phyloP scores from a whole-genome alignment of 2,888 invertebrate species.

The Argynnis bischoffii region DNA sequence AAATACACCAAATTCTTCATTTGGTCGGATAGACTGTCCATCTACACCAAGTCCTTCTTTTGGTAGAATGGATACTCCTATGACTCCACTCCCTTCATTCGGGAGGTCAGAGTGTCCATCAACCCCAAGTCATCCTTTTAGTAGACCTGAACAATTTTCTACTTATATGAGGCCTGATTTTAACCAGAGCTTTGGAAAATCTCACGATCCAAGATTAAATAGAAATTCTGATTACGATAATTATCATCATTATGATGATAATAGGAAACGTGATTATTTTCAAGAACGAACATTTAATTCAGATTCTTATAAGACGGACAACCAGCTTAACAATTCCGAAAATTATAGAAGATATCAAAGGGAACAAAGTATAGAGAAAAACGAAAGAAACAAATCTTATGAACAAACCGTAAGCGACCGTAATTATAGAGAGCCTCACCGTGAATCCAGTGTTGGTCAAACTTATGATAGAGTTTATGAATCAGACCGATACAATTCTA shows the following conservation, averaged over 20 bases:
- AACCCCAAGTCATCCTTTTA: conserved; percentile 50
- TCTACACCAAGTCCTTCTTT: conserved; percentile 42
- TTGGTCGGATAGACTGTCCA: conserved; percentile 32
- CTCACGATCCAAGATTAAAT: conserved; percentile 61
- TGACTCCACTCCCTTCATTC: conserved; percentile 48
- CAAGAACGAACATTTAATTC: conserved; percentile 48
- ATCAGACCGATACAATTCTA: conserved; percentile 41
- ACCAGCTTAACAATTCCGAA: conserved; percentile 45
- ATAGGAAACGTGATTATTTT: conserved; percentile 51
- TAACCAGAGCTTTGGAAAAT: conserved; percentile 44
- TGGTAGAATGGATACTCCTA: conserved; percentile 43
- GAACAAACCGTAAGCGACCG: conserved; percentile 47
- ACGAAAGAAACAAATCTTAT: conserved; percentile 46
- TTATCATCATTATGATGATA: conserved; percentile 45
- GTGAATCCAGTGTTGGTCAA: conserved; percentile 45
- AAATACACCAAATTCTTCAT: conserved; percentile 33
- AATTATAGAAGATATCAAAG: conserved; percentile 46
- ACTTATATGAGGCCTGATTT: conserved; percentile 49
- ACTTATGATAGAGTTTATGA: conserved; percentile 44
- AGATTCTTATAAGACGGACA: conserved; percentile 43
- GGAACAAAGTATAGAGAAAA: conserved; percentile 49
- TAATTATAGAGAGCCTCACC: conserved; percentile 46
- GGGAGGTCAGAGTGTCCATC: conserved; percentile 45
- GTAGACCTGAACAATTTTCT: conserved; percentile 28
- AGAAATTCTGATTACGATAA: conserved; percentile 57